These are phyloP conservation scores for Hydriomena furcata DNA, from an alignment of 2,888 invertebrate species.

Conservation along the genomic window DNA sequence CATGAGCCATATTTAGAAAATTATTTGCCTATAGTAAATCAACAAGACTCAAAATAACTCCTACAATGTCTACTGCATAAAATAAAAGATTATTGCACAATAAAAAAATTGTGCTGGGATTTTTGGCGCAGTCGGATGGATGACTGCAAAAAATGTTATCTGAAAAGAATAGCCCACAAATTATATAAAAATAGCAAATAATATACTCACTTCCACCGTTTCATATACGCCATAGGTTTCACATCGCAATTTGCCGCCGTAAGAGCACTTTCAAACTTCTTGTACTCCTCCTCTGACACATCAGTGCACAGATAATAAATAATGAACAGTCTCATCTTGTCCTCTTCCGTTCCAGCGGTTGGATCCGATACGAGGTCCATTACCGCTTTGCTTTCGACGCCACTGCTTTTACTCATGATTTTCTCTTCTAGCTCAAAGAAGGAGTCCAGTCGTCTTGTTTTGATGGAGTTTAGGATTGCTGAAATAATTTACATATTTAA, in stretches of 20 bases:
- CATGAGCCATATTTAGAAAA: too few species aligned
- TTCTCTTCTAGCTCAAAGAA: conserved; percentile 99
- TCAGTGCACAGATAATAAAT: conserved; percentile 95
- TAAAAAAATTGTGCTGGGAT: too few species aligned
- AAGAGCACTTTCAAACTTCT: conserved; percentile 91
- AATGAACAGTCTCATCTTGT: conserved; percentile 96
- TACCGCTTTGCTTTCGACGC: conserved; percentile 90
- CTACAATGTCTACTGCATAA: too few species aligned
- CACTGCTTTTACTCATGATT: conserved; percentile 93
- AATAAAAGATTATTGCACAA: too few species aligned
- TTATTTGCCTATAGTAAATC: too few species aligned
- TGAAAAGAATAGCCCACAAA: not conserved
- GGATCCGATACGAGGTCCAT: conserved; percentile 94
- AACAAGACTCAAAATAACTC: too few species aligned
- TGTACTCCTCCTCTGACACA: conserved; percentile 92
- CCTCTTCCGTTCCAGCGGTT: conserved; percentile 93
- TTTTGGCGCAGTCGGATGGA: not conserved
- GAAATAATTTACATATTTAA: conserved; percentile 29
- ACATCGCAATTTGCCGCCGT: conserved; percentile 93
- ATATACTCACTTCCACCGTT: conserved; percentile 93
- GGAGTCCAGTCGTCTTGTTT: conserved; percentile 95
- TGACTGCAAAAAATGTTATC: not conserved
- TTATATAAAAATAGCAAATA: too few species aligned
- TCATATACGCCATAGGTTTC: conserved; percentile 93
- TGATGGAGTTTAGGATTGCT: conserved; percentile 92